Evolutionary conservation across 2,888 invertebrate species (phyloP), one percentile per base, ranked within the genome.

Genomic region (Idaea aversata): DNA sequence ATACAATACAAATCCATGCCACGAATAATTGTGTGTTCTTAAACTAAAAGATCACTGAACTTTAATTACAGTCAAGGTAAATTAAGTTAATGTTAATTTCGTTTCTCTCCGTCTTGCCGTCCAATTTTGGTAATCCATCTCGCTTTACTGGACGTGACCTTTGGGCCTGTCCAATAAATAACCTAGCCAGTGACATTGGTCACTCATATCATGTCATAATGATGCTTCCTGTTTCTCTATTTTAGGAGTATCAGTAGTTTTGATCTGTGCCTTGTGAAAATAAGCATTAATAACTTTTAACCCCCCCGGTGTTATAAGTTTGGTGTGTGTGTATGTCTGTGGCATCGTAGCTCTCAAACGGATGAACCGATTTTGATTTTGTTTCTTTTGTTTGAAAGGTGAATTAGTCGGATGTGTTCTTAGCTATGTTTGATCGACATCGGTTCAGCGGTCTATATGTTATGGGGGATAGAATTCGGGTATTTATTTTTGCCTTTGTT

Each of bases 61-160:
- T 84, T 82, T 80, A 59, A 64, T 61, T 67, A 66, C 65, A 80
- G 78, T 80, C 81, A 83, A 80, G 81, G 81, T 74, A 76, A 72
- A 69, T 71, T 66, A 47, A 47, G 47, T 6, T 47, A 47, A 47
- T 47, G 47, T 47, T 47, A 47, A 69, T 58, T 58, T 25, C 10
- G 6, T 25, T 5, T 59, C 59, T 25, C 59, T 59, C 59, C 77
- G 77, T 75, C 76, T 72, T 70, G 65, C 73, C 70, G 74, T 74
- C 71, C 73, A 74, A 74, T 85, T 87, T 84, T 80, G 84, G 84
- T 79, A 83, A 84, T 80, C 76, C 81, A 78, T 77, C 75, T 74
- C 75, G 68, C 82, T 85, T 76, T 84, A 85, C 84, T 81, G 79
- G 81, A 81, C 38, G 61, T 79, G 87, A 86, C 88, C 88, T 88